Evolutionary conservation across 2,888 invertebrate species (phyloP).

Genomic region (Drosophila colorata): DNA sequence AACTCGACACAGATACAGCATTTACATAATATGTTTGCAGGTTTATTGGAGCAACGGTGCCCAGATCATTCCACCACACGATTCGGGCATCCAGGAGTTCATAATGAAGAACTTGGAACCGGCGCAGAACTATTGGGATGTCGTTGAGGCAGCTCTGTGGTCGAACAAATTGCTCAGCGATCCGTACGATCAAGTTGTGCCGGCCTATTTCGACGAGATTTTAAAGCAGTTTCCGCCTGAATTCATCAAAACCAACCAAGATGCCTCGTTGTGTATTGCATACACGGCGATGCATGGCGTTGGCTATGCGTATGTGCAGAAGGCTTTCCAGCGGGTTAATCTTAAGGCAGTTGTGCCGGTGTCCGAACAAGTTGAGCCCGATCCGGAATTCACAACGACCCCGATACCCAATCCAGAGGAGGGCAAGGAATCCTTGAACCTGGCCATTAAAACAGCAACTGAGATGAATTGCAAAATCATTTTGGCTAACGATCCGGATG

Average conservation of each 20-base stretch:
- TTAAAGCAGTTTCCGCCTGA: slow-evolving; percentile 86
- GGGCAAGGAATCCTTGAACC: slow-evolving; percentile 91
- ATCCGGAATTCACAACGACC: slow-evolving; percentile 99
- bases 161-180: slow-evolving; percentile 90
- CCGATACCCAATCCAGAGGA: slow-evolving; percentile 99
- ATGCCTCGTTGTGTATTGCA: slow-evolving; percentile 88
- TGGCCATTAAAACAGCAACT: slow-evolving; percentile 92
- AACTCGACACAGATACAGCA: background rate
- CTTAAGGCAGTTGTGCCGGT: slow-evolving; percentile 87
- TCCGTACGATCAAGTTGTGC: slow-evolving; percentile 89
- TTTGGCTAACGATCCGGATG: slow-evolving; percentile 99
- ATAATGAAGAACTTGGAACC: slow-evolving; percentile 93
- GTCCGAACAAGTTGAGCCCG: slow-evolving; percentile 92
- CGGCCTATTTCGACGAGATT: slow-evolving; percentile 89
- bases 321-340: slow-evolving; percentile 91
- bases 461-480: slow-evolving; percentile 89
- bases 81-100: slow-evolving; percentile 92
- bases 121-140: slow-evolving; percentile 90
- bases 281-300: slow-evolving; percentile 99
- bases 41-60: slow-evolving; percentile 98
- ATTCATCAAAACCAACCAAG: slow-evolving; percentile 86
- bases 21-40: slow-evolving; percentile 11
- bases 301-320: slow-evolving; percentile 91
- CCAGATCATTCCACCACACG: slow-evolving; percentile 97
- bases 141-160: slow-evolving; percentile 87